Percentiles rank a stretch among this genome's conserved stretches.
Evolutionary conservation across 2,888 invertebrate genomes (phyloP).

Genomic region (Leucozona laternaria): DNA sequence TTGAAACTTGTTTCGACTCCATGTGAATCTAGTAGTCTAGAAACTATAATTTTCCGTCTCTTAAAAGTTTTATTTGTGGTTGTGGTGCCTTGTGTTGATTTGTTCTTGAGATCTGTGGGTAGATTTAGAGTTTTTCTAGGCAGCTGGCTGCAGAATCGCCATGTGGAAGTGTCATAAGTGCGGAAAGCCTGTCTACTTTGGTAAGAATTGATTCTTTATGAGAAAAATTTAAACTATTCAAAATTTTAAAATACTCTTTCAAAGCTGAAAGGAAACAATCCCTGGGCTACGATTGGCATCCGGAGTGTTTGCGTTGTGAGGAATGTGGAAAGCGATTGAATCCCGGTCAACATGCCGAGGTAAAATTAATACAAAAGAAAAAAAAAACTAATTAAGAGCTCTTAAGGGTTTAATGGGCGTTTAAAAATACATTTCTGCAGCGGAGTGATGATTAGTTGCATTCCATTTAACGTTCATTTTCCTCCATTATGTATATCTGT

Average conservation of each 20-base stretch:
- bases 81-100: constrained; percentile 29
- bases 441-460: constrained; percentile 4
- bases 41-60: constrained; percentile 30
- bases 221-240: constrained; percentile 33
- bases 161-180: constrained; percentile 95
- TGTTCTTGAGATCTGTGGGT: constrained; percentile 32
- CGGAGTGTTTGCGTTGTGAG: constrained; percentile 91
- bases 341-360: constrained; percentile 93
- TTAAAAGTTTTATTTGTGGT: constrained; percentile 37
- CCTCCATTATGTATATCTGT: constrained; percentile 15
- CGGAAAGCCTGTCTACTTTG: constrained; percentile 91
- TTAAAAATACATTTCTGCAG: constrained; percentile 9
- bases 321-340: constrained; percentile 92
- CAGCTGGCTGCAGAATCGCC: constrained; percentile 69
- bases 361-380: constrained; percentile 77
- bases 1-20: constrained; percentile 12
- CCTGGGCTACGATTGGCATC: constrained; percentile 94
- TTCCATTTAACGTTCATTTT: not conserved
- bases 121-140: constrained; percentile 49
- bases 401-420: constrained; percentile 1
- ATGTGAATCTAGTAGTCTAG: constrained; percentile 38
- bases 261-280: constrained; percentile 93
- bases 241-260: constrained; percentile 76
- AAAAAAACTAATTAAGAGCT: not conserved
- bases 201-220: constrained; percentile 83